phyloP scores from a whole-genome alignment of 2,113 vertebrate species.

The Chaetura pelagica region DNA sequence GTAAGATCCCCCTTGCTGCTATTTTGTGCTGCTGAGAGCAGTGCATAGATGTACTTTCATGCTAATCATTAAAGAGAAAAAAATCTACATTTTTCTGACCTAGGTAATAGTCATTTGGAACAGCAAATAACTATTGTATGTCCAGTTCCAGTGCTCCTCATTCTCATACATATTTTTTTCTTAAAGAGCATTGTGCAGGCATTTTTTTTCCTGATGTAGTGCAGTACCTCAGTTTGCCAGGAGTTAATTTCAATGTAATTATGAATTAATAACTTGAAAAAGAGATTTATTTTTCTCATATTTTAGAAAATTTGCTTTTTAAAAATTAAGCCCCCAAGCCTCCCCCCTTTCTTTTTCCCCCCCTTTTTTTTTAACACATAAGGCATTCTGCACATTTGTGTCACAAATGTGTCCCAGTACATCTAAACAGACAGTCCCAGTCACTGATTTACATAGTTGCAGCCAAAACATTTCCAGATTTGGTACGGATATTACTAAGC shows the following conservation, averaged over 20 bases:
- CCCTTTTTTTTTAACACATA: too few relatives aligned
- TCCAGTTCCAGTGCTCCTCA: background rate
- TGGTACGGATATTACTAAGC: conserved; percentile 15
- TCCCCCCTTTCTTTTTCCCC: too few relatives aligned
- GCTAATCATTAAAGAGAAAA: background rate
- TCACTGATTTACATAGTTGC: conserved; percentile 16
- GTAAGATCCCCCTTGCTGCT: background rate
- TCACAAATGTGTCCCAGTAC: background rate
- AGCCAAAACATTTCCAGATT: conserved; percentile 36
- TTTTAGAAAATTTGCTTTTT: too few relatives aligned
- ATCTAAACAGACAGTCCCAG: background rate
- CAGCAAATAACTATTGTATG: background rate
- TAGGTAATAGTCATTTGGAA: background rate
- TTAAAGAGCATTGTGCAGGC: background rate
- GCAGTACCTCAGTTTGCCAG: background rate
- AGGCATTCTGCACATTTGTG: background rate
- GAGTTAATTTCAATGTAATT: background rate
- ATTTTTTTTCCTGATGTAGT: background rate
- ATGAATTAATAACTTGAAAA: background rate
- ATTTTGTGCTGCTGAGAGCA: background rate
- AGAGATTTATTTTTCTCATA: background rate
- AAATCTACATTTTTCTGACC: background rate
- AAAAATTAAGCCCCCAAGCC: too few relatives aligned
- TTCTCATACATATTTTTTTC: background rate
- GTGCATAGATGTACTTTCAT: background rate